Conservation (phyloP, 2,113 vertebrate genomes). For the Oreochromis spilurus region DNA sequence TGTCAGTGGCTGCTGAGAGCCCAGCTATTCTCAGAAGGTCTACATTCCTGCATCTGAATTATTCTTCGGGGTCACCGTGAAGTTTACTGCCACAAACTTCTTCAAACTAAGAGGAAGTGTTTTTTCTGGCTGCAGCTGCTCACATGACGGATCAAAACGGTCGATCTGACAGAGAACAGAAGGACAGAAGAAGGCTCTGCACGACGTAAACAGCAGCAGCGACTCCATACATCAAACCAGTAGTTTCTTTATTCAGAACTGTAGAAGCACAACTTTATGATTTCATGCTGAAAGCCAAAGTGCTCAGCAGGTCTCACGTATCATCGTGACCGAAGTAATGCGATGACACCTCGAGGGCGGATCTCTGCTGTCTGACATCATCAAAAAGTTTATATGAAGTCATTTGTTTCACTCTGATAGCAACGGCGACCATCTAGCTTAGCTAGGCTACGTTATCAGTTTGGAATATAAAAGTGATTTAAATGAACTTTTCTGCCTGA, state of each 20-base stretch:
- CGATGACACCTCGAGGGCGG: background rate
- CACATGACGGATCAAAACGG: background rate
- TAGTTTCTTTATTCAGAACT: background rate
- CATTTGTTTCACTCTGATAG: background rate
- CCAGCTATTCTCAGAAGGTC: background rate
- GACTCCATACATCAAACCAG: background rate
- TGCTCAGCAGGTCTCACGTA: background rate
- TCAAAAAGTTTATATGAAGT: background rate
- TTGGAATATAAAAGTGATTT: background rate
- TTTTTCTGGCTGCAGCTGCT: background rate
- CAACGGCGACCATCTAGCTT: background rate
- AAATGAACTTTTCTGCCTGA: background rate
- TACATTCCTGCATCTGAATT: background rate
- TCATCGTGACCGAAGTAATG: background rate
- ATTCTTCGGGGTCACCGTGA: background rate
- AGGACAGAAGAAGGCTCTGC: background rate
- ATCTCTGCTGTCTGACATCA: background rate
- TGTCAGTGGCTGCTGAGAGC: background rate
- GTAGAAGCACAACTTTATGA: background rate
- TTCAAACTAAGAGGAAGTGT: background rate
- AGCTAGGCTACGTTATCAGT: background rate
- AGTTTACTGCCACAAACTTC: background rate
- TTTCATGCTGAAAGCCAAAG: background rate
- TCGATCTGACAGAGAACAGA: background rate
- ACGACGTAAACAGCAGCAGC: background rate